Base-by-base conservation (phyloP, 2,113 vertebrate species). In the Xiphorhynchus elegans region DNA sequence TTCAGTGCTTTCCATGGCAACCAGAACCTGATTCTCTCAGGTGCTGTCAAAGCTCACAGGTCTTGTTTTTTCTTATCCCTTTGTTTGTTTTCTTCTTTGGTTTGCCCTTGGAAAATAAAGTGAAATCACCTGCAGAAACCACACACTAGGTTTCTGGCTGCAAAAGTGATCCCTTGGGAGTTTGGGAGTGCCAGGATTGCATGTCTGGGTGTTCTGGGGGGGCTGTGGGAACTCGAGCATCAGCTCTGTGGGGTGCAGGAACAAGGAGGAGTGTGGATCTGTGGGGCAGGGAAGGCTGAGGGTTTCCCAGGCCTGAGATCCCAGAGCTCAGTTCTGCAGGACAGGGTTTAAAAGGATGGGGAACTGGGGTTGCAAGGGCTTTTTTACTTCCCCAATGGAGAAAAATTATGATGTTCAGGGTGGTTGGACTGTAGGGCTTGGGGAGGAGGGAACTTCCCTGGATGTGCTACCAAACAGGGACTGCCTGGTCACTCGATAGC, bases 161-260 rank as follows among this genome's bases (percentile, higher is more conserved):
- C 35, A 62, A 16, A n/a, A 17, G 5, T 0, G 3, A 31, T 19
- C 10, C 19, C 15, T 2, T 28, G 58, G 39, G 35, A 10, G 35
- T 7, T 12, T 46, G 82, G 68, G 11, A 28, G 4, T 0, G 2
- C 29, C 11, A 6, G 77, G 35, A 12, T 24, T 17, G 12, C 4
- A 1, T 7, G 3, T 12, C 21, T 35, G 58, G 58, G 56, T 12
- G 20, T 21, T 28, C 23, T 17, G 44, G 62, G 44, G 35, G 37
- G 0, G 2, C 58, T 5, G 1, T 24, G 35, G 33, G 23, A 67
- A 2, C 12, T 52, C 0, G 1, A 3, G 21, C 13, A 7, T 40
- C 2, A 0, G 9, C 42, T 25, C 46, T 29, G 66, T 1, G 2
- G 64, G 20, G 46, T 3, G 4, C n/a, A 10, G 53, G 21, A 18